Conservation (phyloP, 2,797 vertebrate genomes). For the Gephyroberyx darwinii region DNA sequence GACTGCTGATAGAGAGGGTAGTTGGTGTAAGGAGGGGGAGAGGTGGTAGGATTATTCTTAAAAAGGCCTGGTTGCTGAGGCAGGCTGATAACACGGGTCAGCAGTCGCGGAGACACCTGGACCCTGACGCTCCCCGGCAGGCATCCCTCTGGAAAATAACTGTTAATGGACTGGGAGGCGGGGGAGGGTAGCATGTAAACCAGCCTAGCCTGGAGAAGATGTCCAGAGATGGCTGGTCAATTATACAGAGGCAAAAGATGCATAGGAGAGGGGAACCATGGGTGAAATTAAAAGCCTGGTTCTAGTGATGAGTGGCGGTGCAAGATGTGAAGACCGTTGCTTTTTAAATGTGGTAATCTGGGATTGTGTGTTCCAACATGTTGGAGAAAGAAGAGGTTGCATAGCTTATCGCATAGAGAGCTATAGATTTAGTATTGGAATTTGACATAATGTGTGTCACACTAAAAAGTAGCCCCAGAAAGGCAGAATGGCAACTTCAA, state of each 20-base stretch:
- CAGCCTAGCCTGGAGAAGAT: constrained; percentile 58
- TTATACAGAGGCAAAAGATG: constrained; percentile 51
- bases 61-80: constrained; percentile 66
- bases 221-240: constrained; percentile 66
- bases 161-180: constrained; percentile 61
- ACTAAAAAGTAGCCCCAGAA: neutral
- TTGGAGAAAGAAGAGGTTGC: constrained; percentile 15
- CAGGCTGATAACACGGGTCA: constrained; percentile 76
- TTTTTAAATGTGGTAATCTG: constrained; percentile 18
- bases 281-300: constrained; percentile 75
- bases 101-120: constrained; percentile 72
- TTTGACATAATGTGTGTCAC: constrained; percentile 1
- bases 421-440: neutral
- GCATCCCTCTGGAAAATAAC: constrained; percentile 62
- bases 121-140: constrained; percentile 62
- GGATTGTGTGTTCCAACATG: constrained; percentile 21
- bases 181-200: constrained; percentile 21
- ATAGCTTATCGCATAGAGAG: neutral
- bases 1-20: constrained; percentile 39
- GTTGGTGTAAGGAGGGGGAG: constrained; percentile 35
- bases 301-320: constrained; percentile 23
- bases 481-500: neutral
- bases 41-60: constrained; percentile 69
- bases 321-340: constrained; percentile 17
- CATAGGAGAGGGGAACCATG: constrained; percentile 64